These are phyloP conservation scores for Hypomesus transpacificus DNA, from an alignment of 2,113 vertebrate genomes.

Conservation along the genomic window DNA sequence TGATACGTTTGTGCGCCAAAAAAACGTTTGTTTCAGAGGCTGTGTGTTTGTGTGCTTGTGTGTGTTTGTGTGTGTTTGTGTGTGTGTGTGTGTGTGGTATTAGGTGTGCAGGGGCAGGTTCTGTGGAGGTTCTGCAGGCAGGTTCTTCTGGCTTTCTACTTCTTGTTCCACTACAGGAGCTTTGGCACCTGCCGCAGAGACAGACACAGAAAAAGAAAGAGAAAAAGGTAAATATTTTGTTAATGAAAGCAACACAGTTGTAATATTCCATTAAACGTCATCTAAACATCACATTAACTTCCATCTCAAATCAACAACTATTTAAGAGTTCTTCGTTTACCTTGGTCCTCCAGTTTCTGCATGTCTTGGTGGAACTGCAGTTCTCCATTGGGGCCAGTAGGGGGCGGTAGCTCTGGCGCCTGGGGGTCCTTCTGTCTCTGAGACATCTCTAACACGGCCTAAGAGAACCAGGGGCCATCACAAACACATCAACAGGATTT, in stretches of 20 bases:
- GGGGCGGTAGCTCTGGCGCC: conserved; percentile 50
- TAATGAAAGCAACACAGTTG: neutral
- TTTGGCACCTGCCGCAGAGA: conserved; percentile 55
- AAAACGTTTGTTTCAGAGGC: conserved; percentile 23
- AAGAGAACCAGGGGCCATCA: neutral
- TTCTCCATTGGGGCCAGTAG: conserved; percentile 69
- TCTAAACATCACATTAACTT: too few species aligned
- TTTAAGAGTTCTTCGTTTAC: conserved; percentile 10
- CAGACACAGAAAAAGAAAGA: neutral
- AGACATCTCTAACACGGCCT: conserved; percentile 87
- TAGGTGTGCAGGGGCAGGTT: conserved; percentile 69
- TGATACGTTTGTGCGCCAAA: neutral
- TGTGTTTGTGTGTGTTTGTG: conserved; percentile 14
- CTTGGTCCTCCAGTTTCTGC: conserved; percentile 53
- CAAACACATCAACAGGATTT: neutral
- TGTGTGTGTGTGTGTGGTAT: conserved; percentile 7
- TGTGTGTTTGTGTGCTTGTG: conserved; percentile 20
- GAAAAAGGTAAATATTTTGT: too few species aligned
- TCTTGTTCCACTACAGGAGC: conserved; percentile 45
- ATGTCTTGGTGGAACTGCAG: conserved; percentile 69
- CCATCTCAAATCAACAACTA: too few species aligned
- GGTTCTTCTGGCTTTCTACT: conserved; percentile 50
- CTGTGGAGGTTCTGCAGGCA: conserved; percentile 73
- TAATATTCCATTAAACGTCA: too few species aligned
- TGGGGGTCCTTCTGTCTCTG: conserved; percentile 78